Conservation (phyloP, 2,888 invertebrate genomes). For the Xanthorhoe designata region DNA sequence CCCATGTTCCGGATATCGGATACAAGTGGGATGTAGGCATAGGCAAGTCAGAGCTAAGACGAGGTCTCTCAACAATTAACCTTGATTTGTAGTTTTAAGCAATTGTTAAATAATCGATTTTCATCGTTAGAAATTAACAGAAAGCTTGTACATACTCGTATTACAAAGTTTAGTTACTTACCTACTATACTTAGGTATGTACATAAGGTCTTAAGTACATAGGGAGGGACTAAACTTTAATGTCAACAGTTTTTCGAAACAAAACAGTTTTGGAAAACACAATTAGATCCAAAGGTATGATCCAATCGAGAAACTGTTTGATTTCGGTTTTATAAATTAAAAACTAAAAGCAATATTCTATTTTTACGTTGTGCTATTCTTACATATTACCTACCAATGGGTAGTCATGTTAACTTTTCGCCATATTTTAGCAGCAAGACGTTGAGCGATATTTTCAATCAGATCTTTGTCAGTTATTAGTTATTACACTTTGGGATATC, state of each 20-base stretch:
- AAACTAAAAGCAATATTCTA: background rate
- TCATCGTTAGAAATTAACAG: too few relatives aligned
- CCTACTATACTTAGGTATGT: too few relatives aligned
- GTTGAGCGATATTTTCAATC: constrained; percentile 1
- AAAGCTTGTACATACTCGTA: too few relatives aligned
- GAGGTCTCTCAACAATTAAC: constrained; percentile 40
- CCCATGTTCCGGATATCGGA: constrained; percentile 45
- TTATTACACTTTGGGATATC: background rate
- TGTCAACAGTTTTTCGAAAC: too few relatives aligned
- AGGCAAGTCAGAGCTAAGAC: constrained; percentile 37
- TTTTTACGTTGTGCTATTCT: background rate
- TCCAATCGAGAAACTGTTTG: too few relatives aligned
- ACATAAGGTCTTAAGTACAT: too few relatives aligned
- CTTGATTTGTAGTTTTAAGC: constrained; percentile 5
- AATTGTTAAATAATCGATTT: too few relatives aligned
- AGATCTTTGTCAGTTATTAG: background rate
- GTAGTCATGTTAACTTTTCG: background rate
- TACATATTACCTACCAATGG: background rate
- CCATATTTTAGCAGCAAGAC: constrained; percentile 10
- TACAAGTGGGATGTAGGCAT: constrained; percentile 29
- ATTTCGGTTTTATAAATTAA: too few relatives aligned
- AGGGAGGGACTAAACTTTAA: too few relatives aligned
- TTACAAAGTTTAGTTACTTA: too few relatives aligned
- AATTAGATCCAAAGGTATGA: too few relatives aligned
- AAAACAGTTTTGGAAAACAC: too few relatives aligned